These are phyloP conservation scores for Miichthys miiuy DNA, from an alignment of 2,797 vertebrate genomes.

Conservation along the genomic window DNA sequence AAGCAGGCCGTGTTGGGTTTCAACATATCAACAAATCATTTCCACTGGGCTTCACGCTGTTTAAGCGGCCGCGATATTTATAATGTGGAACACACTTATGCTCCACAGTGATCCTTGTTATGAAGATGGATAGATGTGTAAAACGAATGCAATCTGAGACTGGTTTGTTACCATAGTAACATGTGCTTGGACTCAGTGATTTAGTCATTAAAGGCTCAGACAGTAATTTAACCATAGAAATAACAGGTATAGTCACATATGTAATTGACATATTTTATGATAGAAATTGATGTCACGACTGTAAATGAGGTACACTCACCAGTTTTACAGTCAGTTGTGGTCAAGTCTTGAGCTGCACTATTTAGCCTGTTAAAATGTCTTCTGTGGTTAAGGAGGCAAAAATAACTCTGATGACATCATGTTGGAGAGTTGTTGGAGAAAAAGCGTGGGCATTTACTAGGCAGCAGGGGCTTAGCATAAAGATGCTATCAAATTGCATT, in stretches of 20 bases:
- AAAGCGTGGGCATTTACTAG: not conserved
- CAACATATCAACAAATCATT: slow-evolving; percentile 68
- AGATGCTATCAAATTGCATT: not conserved
- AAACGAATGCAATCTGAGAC: slow-evolving; percentile 10
- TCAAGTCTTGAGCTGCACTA: not conserved
- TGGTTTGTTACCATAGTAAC: slow-evolving; percentile 15
- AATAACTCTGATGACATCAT: slow-evolving; percentile 34
- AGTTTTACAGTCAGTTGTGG: not conserved
- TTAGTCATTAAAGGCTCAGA: not conserved
- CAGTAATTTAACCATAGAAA: not conserved
- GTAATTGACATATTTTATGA: not conserved
- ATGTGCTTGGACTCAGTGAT: slow-evolving; percentile 1
- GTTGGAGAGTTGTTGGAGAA: not conserved
- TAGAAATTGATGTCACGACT: not conserved
- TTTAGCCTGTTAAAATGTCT: slow-evolving; percentile 11
- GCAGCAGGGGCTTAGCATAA: not conserved
- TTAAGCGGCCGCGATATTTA: slow-evolving; percentile 54
- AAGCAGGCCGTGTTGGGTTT: slow-evolving; percentile 62
- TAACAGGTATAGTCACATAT: not conserved
- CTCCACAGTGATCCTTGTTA: slow-evolving; percentile 28
- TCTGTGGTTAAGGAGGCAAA: slow-evolving; percentile 3
- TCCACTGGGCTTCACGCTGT: slow-evolving; percentile 51
- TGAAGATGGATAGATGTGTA: slow-evolving; percentile 18
- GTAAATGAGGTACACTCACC: not conserved
- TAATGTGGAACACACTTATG: slow-evolving; percentile 43